Evolutionary conservation across 2,888 invertebrate species (phyloP).

Genomic region (Calliscelio sp.): DNA sequence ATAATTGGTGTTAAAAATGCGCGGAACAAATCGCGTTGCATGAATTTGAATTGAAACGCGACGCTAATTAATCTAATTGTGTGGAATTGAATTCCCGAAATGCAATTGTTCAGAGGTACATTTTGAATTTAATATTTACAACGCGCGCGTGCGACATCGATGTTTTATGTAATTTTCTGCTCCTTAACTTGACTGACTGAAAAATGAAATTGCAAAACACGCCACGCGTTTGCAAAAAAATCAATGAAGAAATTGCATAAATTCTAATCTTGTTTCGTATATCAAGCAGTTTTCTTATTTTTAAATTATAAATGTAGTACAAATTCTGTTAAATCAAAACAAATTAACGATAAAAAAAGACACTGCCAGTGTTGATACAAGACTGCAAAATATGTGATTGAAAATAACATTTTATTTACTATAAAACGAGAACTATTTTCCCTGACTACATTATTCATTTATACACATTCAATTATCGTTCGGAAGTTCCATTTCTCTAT

Average conservation of each 20-base stretch:
- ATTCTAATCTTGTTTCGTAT: neutral
- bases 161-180: constrained; percentile 1
- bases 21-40: constrained; percentile 15
- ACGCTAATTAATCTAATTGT: constrained; percentile 32
- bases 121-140: constrained; percentile 11
- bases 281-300: constrained; percentile 6
- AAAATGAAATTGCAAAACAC: constrained; percentile 12
- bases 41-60: constrained; percentile 21
- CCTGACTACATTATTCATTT: too few relatives aligned
- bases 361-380: too few relatives aligned
- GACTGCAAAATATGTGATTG: too few relatives aligned
- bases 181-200: neutral
- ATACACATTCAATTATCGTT: too few relatives aligned
- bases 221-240: constrained; percentile 25
- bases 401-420: too few relatives aligned
- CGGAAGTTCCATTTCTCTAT: too few relatives aligned
- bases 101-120: constrained; percentile 20
- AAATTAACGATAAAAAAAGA: too few relatives aligned
- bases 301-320: too few relatives aligned
- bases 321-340: too few relatives aligned
- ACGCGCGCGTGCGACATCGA: neutral
- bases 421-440: too few relatives aligned
- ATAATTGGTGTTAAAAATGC: constrained; percentile 20
- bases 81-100: constrained; percentile 26
- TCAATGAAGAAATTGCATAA: constrained; percentile 22